These are phyloP conservation scores for Myotis davidii DNA, from an alignment of 2,113 vertebrate genomes.

Conservation along the genomic window DNA sequence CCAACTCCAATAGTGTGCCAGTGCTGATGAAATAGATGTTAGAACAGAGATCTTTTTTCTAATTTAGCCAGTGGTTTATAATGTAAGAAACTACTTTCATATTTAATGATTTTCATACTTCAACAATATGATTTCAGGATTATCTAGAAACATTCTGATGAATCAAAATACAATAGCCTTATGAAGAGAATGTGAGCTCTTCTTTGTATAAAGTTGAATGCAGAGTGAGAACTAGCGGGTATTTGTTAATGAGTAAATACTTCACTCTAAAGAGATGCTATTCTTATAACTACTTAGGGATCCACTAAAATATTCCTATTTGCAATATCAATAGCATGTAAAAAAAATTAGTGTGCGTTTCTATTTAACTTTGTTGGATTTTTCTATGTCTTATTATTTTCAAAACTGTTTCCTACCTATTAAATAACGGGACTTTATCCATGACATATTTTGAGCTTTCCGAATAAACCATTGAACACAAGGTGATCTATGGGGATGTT, in stretches of 20 bases:
- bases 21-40: conserved; percentile 47
- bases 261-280: conserved; percentile 70
- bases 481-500: conserved; percentile 1
- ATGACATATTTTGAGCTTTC: conserved; percentile 53
- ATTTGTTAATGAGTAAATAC: conserved; percentile 57
- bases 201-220: conserved; percentile 37
- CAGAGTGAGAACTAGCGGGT: neutral
- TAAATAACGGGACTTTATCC: conserved; percentile 36
- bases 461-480: neutral
- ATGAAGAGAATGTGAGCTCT: neutral
- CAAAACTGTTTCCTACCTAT: conserved; percentile 50
- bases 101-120: conserved; percentile 44
- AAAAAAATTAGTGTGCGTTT: conserved; percentile 33
- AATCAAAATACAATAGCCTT: conserved; percentile 28
- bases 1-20: neutral
- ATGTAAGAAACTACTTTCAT: conserved; percentile 40
- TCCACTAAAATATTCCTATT: conserved; percentile 71
- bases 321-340: conserved; percentile 50
- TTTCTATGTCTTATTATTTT: conserved; percentile 54
- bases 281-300: conserved; percentile 50
- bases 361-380: conserved; percentile 22
- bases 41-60: conserved; percentile 42
- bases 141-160: neutral
- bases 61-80: conserved; percentile 67
- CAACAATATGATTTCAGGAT: neutral